Evolutionary conservation across 2,113 vertebrate species (phyloP).

Genomic region (Eulacestoma nigropectus): DNA sequence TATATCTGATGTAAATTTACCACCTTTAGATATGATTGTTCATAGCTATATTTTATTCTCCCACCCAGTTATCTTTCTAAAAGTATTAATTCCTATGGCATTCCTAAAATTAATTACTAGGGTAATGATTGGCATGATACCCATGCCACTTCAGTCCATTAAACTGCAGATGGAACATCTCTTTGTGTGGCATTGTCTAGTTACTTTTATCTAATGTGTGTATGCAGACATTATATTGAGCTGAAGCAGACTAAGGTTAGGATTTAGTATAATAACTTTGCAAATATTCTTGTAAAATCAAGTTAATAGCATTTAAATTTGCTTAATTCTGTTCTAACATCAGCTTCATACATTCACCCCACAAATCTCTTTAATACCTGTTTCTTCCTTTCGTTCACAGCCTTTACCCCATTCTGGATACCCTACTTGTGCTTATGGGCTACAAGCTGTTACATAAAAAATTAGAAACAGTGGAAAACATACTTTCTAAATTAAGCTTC

Average conservation of each 20-base stretch:
- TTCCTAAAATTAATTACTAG: not conserved
- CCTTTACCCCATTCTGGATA: not conserved
- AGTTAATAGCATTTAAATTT: not conserved
- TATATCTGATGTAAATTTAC: not conserved
- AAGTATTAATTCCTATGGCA: not conserved
- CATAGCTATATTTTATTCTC: not conserved
- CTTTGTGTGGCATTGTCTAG: not conserved
- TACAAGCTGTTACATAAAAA: not conserved
- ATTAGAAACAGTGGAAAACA: not conserved
- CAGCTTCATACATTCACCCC: not conserved
- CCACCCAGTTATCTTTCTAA: not conserved
- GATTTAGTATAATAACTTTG: accelerated
- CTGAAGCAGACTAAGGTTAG: not conserved
- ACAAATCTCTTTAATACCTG: not conserved
- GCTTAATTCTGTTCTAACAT: not conserved
- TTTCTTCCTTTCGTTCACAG: not conserved
- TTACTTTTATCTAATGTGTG: not conserved
- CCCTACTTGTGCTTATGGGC: not conserved
- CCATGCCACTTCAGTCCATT: not conserved
- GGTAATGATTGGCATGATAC: not conserved
- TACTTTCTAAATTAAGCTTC: not conserved
- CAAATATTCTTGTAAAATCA: not conserved
- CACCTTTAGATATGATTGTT: not conserved
- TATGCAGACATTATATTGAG: not conserved
- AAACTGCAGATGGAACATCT: not conserved